Evolutionary conservation across 2,797 vertebrate species (phyloP), one percentile per base, ranked within the genome.

Genomic region (Kryptopterus vitreolus): DNA sequence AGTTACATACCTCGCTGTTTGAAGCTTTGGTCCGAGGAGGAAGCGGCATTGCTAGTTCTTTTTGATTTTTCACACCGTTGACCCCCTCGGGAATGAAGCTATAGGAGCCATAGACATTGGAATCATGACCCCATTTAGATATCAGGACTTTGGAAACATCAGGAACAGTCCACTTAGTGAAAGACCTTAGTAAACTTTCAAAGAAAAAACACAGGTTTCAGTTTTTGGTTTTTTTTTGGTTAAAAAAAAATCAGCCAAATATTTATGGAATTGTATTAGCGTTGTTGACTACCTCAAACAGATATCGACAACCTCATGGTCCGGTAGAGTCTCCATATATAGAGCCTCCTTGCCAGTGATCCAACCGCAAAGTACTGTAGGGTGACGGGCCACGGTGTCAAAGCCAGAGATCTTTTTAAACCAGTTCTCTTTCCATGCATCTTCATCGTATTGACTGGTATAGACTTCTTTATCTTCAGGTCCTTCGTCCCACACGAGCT

Each of bases 361-460:
- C 89, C 90, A 91, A 57, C 87, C 90, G 43, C 88, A 91, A 1
- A 91, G 82, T 16, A 88, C 87, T 31, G 82, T 89, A 22, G 87
- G 87, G 59, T 91, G 89, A 50, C 84, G 85, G 10, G 87, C 87
- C 48, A 90, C 89, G 33, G 85, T 46, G 46, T 91, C 89, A 80
- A 91, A 91, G 13, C 90, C 90, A 0, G 83, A 87, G 59, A 91
- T 90, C 82, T 90, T 91, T 69, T 90, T 90, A 77, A 86, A 91
- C 90, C 90, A 91, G 0, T 74, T 84, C 24, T 86, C 75, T 15
- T 83, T 86, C 88, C 86, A 88, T 52, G 31, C 69, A 3, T 85
- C 78, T 31, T 72, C 87, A 61, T 84, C 69, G 1, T 61, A 58
- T 16, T 53, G 29, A 55, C 78, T 68, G 3, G 59, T 15, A 61